Evolutionary conservation across 2,888 invertebrate genomes (phyloP).

Genomic region (Cheilosia impressa): DNA sequence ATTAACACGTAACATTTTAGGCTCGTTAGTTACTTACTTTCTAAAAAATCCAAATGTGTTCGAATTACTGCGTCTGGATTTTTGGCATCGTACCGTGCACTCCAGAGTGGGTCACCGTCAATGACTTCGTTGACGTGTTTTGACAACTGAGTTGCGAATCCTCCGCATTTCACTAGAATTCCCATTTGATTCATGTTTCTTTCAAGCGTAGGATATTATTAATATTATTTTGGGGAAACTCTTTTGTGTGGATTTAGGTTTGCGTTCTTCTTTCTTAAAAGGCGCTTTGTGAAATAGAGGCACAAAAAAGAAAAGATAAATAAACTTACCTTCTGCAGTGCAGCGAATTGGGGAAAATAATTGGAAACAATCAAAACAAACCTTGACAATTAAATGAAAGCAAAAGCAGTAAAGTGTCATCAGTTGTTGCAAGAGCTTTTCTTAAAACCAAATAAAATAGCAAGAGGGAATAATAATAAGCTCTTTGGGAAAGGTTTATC

Average conservation of each 20-base stretch:
- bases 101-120: conserved; percentile 95
- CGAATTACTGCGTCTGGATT: conserved; percentile 90
- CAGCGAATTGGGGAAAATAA: conserved; percentile 36
- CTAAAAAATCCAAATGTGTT: conserved; percentile 92
- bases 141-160: conserved; percentile 91
- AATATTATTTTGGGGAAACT: neutral
- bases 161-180: conserved; percentile 87
- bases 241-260: neutral
- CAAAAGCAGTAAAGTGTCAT: conserved; percentile 44
- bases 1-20: conserved; percentile 33
- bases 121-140: conserved; percentile 89
- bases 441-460: neutral
- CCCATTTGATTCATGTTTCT: conserved; percentile 63
- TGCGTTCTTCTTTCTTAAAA: conserved; percentile 5
- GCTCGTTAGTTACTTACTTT: conserved; percentile 84
- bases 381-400: conserved; percentile 54
- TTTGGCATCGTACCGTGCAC: conserved; percentile 90
- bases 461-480: neutral
- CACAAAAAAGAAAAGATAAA: conserved; percentile 8
- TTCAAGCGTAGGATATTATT: neutral
- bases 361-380: conserved; percentile 64
- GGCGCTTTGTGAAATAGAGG: neutral
- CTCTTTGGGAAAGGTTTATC: neutral
- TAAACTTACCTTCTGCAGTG: conserved; percentile 48
- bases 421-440: conserved; percentile 34